These are phyloP conservation scores for Chlorops oryzae DNA, from an alignment of 1,140 invertebrate genomes.

Conservation along the genomic window DNA sequence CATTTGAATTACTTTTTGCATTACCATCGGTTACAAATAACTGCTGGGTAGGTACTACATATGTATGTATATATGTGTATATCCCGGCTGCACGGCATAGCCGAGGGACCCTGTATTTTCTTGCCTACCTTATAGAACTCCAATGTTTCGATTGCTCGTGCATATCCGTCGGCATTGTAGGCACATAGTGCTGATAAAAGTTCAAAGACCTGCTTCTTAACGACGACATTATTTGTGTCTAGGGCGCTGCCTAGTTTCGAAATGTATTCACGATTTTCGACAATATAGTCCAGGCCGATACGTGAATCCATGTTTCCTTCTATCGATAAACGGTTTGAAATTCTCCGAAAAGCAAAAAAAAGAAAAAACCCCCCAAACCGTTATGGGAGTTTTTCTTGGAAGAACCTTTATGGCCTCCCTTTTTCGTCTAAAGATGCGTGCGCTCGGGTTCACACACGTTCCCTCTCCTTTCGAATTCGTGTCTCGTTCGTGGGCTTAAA, in stretches of 20 bases:
- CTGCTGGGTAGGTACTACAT: too few relatives aligned
- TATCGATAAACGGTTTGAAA: not conserved
- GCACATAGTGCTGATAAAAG: conserved; percentile 83
- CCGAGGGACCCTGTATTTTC: too few relatives aligned
- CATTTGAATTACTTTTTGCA: too few relatives aligned
- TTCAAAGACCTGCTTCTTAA: conserved; percentile 90
- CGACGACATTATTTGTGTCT: conserved; percentile 74
- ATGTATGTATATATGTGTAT: too few relatives aligned
- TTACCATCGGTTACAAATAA: too few relatives aligned
- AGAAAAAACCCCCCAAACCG: not conserved
- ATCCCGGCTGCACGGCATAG: too few relatives aligned
- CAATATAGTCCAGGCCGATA: conserved; percentile 87
- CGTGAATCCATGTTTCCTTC: conserved; percentile 67
- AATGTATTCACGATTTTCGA: conserved; percentile 88
- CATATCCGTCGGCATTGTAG: conserved; percentile 80
- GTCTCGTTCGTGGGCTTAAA: too few relatives aligned
- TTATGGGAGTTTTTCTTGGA: not conserved
- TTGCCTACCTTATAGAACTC: conserved; percentile 82
- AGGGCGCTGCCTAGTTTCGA: conserved; percentile 82
- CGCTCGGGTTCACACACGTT: too few relatives aligned
- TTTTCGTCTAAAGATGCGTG: not conserved
- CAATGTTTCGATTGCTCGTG: conserved; percentile 75
- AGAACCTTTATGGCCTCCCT: not conserved
- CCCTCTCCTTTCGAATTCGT: too few relatives aligned
- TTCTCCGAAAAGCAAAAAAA: conserved; percentile 1